A percentile compares a stretch with the other conserved stretches of the same genome.
phyloP scores from a whole-genome alignment of 1,140 invertebrate species.

The Lordiphosa collinella region DNA sequence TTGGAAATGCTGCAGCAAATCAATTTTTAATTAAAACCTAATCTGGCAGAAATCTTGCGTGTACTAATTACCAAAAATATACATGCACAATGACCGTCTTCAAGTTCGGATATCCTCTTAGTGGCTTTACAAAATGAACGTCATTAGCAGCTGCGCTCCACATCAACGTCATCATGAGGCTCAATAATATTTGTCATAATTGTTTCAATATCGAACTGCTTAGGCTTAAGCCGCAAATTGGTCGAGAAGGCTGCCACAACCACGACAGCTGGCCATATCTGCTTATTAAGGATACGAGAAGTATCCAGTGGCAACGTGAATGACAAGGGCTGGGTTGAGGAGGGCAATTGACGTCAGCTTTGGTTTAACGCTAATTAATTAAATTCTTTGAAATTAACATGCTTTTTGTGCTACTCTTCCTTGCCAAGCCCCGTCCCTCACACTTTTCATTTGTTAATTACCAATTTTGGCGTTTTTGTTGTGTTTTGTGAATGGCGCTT shows the following conservation, averaged over 20 bases:
- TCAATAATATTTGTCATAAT: conserved; percentile 63
- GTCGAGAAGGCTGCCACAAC: conserved; percentile 15
- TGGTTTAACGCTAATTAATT: conserved; percentile 74
- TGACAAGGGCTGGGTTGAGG: too few relatives aligned
- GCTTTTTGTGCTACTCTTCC: conserved; percentile 20
- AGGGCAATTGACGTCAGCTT: conserved; percentile 65
- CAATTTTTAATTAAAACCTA: conserved; percentile 73
- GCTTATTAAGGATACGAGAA: conserved; percentile 19
- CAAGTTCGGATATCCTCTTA: conserved; percentile 44
- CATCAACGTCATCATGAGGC: conserved; percentile 31
- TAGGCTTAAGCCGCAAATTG: conserved; percentile 54
- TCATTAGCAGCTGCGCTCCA: conserved; percentile 48
- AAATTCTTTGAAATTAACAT: conserved; percentile 71
- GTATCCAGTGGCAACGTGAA: background rate
- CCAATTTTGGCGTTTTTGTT: conserved; percentile 54
- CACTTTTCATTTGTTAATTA: conserved; percentile 38
- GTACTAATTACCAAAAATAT: conserved; percentile 40
- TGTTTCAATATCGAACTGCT: conserved; percentile 59
- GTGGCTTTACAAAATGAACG: conserved; percentile 33
- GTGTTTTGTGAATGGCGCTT: conserved; percentile 62
- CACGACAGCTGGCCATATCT: conserved; percentile 33
- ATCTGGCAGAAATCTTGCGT: conserved; percentile 33
- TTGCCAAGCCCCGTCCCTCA: background rate
- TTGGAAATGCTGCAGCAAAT: conserved; percentile 48
- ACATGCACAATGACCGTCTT: too few relatives aligned